These are phyloP conservation scores for Xenopus tropicalis DNA, from an alignment of 2,113 vertebrate species.

Conservation along the genomic window UCB_Xtro_10.0 CM004449.2:130372001-130372500, in stretches of 20 bases:
- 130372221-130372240: too few species aligned
- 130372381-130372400: slow-evolving; percentile 2
- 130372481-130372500: slow-evolving; percentile 47
- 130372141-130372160: too few species aligned
- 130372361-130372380: not conserved
- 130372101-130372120: too few species aligned
- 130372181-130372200: too few species aligned
- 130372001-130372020: too few species aligned
- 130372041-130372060: too few species aligned
- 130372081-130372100: too few species aligned
- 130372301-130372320: not conserved
- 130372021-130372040: too few species aligned
- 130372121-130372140: too few species aligned
- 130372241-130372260: not conserved
- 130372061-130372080: too few species aligned
- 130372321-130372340: not conserved
- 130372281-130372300: not conserved
- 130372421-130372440: slow-evolving; percentile 54
- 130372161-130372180: too few species aligned
- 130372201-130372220: too few species aligned
- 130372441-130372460: slow-evolving; percentile 29
- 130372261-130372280: not conserved
- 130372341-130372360: not conserved
- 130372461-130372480: slow-evolving; percentile 43
- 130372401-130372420: slow-evolving; percentile 47